Percentiles rank a stretch among this genome's conserved stretches.
Evolutionary conservation across 2,797 vertebrate species (phyloP).

Genomic region (Phrynocephalus forsythii): DNA sequence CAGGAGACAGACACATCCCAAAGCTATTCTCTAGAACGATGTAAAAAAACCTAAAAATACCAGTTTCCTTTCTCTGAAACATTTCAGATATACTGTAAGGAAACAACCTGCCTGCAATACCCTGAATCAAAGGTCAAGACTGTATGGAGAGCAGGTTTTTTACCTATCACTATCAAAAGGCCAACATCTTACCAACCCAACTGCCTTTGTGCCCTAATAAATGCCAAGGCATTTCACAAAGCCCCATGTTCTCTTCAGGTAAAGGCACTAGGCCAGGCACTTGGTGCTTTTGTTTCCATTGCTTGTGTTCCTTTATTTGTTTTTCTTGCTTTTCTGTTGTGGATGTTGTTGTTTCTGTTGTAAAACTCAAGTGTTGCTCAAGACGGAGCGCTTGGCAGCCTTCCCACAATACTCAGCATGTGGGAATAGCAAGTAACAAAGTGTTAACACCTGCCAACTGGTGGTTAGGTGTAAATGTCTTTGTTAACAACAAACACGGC

Average conservation of each 20-base stretch:
- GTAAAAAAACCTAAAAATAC: neutral
- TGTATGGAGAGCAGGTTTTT: constrained; percentile 3
- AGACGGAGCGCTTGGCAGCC: constrained; percentile 93
- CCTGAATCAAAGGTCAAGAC: neutral
- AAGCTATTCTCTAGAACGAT: neutral
- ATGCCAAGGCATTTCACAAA: constrained; percentile 25
- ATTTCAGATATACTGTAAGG: neutral
- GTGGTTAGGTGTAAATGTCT: constrained; percentile 98
- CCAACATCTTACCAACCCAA: constrained; percentile 11
- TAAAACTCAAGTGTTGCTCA: constrained; percentile 81
- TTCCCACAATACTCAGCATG: constrained; percentile 97
- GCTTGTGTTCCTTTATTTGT: constrained; percentile 45
- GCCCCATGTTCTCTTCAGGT: constrained; percentile 4
- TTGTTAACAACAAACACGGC: constrained; percentile 91
- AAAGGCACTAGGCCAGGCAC: constrained; percentile 48
- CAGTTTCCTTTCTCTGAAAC: constrained; percentile 15
- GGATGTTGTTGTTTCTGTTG: constrained; percentile 68
- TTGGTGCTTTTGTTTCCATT: constrained; percentile 50
- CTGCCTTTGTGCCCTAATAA: neutral
- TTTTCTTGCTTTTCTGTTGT: constrained; percentile 61
- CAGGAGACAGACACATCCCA: constrained; percentile 15
- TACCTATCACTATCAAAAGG: constrained; percentile 19
- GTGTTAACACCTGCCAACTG: constrained; percentile 97
- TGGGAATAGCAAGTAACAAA: constrained; percentile 92
- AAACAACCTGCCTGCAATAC: neutral